Percentiles rank a stretch among this genome's conserved stretches.
Evolutionary conservation across 2,888 invertebrate genomes (phyloP).

Genomic region (Azorinus chamasolen): DNA sequence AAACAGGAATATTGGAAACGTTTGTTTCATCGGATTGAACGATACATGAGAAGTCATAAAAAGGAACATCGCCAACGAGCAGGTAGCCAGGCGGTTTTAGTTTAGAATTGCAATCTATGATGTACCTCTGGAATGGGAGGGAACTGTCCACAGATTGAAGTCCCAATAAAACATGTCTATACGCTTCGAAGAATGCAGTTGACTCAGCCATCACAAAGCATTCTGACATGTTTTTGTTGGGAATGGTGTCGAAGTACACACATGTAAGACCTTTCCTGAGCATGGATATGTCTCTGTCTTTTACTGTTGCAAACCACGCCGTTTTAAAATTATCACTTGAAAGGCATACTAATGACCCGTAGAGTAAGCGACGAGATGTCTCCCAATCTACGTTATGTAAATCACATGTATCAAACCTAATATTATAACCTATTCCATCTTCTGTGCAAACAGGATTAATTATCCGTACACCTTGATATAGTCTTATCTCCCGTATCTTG

Average conservation of each 20-base stretch:
- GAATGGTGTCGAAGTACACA: conserved; percentile 60
- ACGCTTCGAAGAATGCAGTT: conserved; percentile 93
- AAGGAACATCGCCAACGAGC: not conserved
- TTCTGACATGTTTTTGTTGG: conserved; percentile 35
- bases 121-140: conserved; percentile 71
- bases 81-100: conserved; percentile 67
- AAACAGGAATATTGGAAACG: not conserved
- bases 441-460: conserved; percentile 56
- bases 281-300: conserved; percentile 62
- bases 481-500: conserved; percentile 56
- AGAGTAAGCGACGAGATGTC: conserved; percentile 89
- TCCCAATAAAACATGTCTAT: conserved; percentile 91
- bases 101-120: conserved; percentile 63
- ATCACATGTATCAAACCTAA: conserved; percentile 51
- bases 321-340: conserved; percentile 90
- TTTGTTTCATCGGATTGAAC: conserved; percentile 17
- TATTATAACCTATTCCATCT: conserved; percentile 64
- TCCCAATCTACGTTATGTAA: conserved; percentile 84
- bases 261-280: conserved; percentile 65
- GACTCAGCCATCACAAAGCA: conserved; percentile 90
- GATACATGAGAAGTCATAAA: conserved; percentile 51
- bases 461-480: conserved; percentile 76
- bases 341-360: conserved; percentile 92
- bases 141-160: conserved; percentile 88
- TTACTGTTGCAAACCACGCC: conserved; percentile 90